Evolutionary conservation across 1,140 invertebrate species (phyloP), one percentile per base, ranked within the genome.

Genomic region (Leptopilina boulardi): DNA sequence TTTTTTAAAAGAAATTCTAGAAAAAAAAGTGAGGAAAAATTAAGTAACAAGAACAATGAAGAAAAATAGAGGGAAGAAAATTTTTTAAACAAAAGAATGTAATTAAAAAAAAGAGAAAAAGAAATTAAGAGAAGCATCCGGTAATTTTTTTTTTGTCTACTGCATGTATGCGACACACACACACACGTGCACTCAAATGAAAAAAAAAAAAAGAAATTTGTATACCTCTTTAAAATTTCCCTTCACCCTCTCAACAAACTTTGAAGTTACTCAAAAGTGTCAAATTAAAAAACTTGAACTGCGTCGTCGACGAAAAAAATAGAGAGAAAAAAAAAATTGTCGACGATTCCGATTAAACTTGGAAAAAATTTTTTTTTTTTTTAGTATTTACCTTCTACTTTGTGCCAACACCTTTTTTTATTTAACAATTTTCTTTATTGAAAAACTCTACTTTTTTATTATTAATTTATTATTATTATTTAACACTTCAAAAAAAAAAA

Each of bases 221-320:
- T 66, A 42, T 47, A 72, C 75, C 70, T 83, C 75, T 80, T 74
- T 70, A 38, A 59, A 21, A n/a, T n/a, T n/a, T n/a, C n/a, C n/a
- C n/a, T n/a, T n/a, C n/a, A n/a, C n/a, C n/a, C 78, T 34, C 72
- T 66, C 47, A 77, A 77, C 83, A 82, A 83, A n/a, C n/a, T 81
- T 85, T 78, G 54, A 76, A 13, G 71, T 80, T 79, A 70, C 74
- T 80, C 30, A 34, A 80, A 82, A 82, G 81, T 75, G 82, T 85
- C 80, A 79, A 87, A 87, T 86, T 86, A 85, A 86, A n/a, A 84
- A 83, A 84, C 83, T 87, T 82, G 71, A 86, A 77, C 56, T 56
- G 2, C 6, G 30, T n/a, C n/a, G n/a, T n/a, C n/a, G 30, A 3
- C 30, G 30, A 34, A 34, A 34, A 34, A 34, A 34, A 34, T 2